Percentiles rank a stretch among this genome's conserved stretches.
Conservation (phyloP, 2,113 vertebrate species). For the Odocoileus hemionus region DNA sequence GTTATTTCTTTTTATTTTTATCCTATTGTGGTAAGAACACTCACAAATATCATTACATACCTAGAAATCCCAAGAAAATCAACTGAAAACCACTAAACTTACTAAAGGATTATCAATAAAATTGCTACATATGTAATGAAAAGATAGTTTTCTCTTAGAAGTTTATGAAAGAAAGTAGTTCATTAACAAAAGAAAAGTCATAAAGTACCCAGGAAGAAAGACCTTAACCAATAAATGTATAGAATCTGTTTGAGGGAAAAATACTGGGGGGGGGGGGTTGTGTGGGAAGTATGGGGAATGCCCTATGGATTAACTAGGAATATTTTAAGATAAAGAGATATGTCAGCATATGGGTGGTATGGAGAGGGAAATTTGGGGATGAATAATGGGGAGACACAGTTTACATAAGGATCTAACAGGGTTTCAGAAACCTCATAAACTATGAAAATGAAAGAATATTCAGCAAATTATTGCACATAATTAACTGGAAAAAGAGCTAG, state of each 20-base stretch:
- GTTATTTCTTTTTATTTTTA: not conserved
- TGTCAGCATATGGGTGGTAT: not conserved
- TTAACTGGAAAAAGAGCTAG: not conserved
- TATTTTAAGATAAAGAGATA: not conserved
- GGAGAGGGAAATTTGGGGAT: not conserved
- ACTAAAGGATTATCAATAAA: not conserved
- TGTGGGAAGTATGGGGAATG: not conserved
- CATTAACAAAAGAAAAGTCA: not conserved
- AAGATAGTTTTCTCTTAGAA: not conserved
- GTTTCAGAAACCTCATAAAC: not conserved
- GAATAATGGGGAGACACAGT: not conserved
- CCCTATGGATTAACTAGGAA: not conserved
- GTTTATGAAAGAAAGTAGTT: not conserved
- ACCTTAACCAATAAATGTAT: not conserved
- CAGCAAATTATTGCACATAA: not conserved
- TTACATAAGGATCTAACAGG: not conserved
- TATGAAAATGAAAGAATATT: not conserved
- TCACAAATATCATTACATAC: not conserved
- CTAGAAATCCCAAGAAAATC: not conserved
- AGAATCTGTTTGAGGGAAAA: not conserved
- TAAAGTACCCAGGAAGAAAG: not conserved
- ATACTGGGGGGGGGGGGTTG: not conserved
- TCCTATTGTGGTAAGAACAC: not conserved
- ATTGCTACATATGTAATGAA: not conserved
- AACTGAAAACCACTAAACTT: not conserved